phyloP scores from a whole-genome alignment of 2,888 invertebrate genomes.

The Mythimna albipuncta region DNA sequence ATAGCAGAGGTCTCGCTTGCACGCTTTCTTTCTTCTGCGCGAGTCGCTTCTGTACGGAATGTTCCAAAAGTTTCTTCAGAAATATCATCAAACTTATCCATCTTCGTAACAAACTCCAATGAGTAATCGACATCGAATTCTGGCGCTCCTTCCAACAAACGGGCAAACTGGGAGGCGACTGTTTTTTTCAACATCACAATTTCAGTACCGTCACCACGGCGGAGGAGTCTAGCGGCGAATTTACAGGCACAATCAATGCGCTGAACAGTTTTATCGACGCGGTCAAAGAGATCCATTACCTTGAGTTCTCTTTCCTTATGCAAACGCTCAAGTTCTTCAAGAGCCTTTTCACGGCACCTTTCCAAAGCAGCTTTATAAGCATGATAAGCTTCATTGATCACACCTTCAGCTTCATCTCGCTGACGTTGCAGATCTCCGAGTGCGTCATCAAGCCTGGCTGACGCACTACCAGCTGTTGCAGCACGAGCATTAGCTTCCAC shows the following conservation, averaged over 20 bases:
- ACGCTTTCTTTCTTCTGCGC: constrained; percentile 89
- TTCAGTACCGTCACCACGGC: constrained; percentile 96
- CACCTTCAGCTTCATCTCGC: constrained; percentile 95
- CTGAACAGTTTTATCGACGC: constrained; percentile 95
- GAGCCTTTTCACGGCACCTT: constrained; percentile 94
- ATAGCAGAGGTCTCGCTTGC: constrained; percentile 86
- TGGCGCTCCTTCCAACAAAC: constrained; percentile 95
- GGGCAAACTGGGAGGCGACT: constrained; percentile 94
- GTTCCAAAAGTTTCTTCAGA: constrained; percentile 94
- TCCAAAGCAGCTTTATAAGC: constrained; percentile 96
- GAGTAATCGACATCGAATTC: constrained; percentile 95
- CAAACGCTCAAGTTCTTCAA: constrained; percentile 93
- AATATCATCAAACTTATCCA: constrained; percentile 94
- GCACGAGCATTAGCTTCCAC: constrained; percentile 94
- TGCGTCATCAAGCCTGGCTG: constrained; percentile 94
- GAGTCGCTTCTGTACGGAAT: constrained; percentile 93
- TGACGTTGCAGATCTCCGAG: constrained; percentile 96
- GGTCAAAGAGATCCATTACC: constrained; percentile 96
- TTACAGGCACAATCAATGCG: constrained; percentile 96
- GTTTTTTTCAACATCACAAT: constrained; percentile 95
- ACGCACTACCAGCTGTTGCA: constrained; percentile 94
- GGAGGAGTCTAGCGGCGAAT: constrained; percentile 95
- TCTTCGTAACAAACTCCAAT: constrained; percentile 95
- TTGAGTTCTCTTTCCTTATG: constrained; percentile 96
- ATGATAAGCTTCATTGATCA: constrained; percentile 95